Conservation (phyloP, 2,113 vertebrate species). For the Nyctibius bracteatus region DNA sequence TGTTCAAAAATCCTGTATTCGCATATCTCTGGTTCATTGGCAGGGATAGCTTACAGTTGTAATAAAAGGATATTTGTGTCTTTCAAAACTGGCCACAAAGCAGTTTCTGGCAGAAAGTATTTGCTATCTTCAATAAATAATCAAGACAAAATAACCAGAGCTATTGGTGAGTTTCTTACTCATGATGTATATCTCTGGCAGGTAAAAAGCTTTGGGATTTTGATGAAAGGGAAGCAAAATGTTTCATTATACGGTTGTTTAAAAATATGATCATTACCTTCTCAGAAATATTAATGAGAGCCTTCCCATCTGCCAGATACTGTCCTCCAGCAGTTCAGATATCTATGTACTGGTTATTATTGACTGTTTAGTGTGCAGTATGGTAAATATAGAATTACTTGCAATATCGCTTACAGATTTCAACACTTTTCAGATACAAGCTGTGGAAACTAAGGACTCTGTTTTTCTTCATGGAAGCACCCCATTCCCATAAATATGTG, state of each 20-base stretch:
- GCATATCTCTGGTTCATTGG: neutral
- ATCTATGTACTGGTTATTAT: neutral
- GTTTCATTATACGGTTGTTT: neutral
- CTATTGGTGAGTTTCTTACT: neutral
- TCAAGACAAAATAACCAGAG: neutral
- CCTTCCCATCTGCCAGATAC: neutral
- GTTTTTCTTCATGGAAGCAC: neutral
- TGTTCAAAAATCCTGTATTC: constrained; percentile 2
- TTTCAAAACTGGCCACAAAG: constrained; percentile 11
- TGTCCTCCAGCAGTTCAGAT: neutral
- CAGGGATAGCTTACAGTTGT: neutral
- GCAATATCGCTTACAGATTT: neutral
- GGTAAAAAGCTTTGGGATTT: neutral
- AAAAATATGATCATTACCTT: neutral
- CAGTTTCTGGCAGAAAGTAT: neutral
- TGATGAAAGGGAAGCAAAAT: neutral
- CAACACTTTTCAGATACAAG: neutral
- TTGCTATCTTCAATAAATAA: neutral
- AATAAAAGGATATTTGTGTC: constrained; percentile 19
- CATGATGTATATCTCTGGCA: neutral
- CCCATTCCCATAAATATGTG: neutral
- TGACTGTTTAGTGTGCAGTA: neutral
- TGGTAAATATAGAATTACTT: neutral
- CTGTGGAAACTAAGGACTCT: neutral
- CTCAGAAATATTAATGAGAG: neutral